Evolutionary conservation across 2,797 vertebrate genomes (phyloP).

Genomic region (Pitangus sulphuratus): DNA sequence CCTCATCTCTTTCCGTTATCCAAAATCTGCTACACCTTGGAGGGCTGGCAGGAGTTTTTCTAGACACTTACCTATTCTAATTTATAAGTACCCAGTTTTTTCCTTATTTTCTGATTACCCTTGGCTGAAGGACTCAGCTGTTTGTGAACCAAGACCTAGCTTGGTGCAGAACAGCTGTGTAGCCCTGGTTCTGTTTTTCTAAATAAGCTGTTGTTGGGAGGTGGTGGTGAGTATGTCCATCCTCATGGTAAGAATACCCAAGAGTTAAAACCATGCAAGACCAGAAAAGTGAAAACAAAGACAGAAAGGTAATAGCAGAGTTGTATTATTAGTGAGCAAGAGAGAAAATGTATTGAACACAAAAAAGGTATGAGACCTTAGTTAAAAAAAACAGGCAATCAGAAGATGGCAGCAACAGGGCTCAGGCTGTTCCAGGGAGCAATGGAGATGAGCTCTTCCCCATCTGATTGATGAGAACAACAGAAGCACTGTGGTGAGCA

Average conservation of each 20-base stretch:
- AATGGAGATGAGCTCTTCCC: background rate
- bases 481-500: conserved; percentile 1
- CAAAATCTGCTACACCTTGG: background rate
- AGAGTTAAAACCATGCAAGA: background rate
- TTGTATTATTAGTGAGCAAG: background rate
- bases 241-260: background rate
- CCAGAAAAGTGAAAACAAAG: background rate
- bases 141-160: background rate
- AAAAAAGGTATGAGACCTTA: background rate
- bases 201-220: background rate
- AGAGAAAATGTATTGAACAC: background rate
- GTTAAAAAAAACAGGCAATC: background rate
- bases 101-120: background rate
- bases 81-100: background rate
- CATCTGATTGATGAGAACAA: background rate
- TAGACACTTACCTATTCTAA: background rate
- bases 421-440: background rate
- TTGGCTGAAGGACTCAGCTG: background rate
- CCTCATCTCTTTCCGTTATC: background rate
- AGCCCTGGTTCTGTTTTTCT: background rate
- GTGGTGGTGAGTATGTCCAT: background rate
- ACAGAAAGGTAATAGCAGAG: background rate
- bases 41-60: background rate
- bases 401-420: background rate
- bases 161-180: background rate